Evolutionary conservation across 2,797 vertebrate genomes (phyloP), one percentile per base, ranked within the genome.

Genomic region (Chloroceryle inda): DNA sequence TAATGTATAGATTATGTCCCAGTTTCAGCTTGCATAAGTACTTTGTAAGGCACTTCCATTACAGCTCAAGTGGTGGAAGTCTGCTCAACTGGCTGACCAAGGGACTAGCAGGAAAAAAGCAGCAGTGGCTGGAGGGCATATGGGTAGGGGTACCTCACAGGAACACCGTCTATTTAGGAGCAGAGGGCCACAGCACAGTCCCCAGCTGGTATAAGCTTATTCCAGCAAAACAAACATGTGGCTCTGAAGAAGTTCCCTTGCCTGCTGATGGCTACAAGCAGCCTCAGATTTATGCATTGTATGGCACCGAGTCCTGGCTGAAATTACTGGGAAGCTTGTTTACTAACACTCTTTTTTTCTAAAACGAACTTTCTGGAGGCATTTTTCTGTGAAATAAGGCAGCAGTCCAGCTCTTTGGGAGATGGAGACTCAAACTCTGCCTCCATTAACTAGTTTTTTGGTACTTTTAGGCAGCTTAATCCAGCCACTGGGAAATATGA

Each of bases 1-100:
- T 89, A 94, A 92, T 94, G 94, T 92, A 94, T 92, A 88, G 89
- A 61, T 91, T 2, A 3, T 91, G 86, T 92, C 92, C 81, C 56
- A 74, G 67, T 97, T 94, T 88, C 92, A 92, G 49, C 72, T 75
- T 85, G 75, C 26, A 4, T 47, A 77, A 88, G 85, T 88, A 35
- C 45, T 89, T 88, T 68, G 23, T 61, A 33, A 74, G 87, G 74
- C 78, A 71, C 18, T 91, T 71, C 61, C 68, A 33, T 77, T 96
- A 88, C 94, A 89, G 75, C 83, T 92, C 59, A 77, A 71, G 80
- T 61, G n/a, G 42, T 89, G 49, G 33, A 64, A 45, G 45, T 91
- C 94, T 92, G 58, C 82, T 94, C 33, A 68, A 44, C 64, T 63
- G 40, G 47, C 53, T 88, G 49, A 62, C 89, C 88, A 91, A 68